Evolutionary conservation across 1,140 invertebrate genomes (phyloP).

Genomic region (Prorops nasuta): DNA sequence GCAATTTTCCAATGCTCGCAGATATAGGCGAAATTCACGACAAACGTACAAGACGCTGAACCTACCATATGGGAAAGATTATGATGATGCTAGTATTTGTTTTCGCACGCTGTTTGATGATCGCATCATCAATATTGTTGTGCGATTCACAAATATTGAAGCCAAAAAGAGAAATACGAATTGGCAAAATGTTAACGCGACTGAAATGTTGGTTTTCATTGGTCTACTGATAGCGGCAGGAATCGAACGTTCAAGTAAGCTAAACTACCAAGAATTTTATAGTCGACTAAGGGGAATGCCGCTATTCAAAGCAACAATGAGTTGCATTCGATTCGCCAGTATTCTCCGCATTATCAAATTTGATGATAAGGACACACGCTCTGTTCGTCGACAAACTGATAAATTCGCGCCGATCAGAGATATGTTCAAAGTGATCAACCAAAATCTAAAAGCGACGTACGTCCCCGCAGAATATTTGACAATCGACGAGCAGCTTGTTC

Average conservation of each 20-base stretch:
- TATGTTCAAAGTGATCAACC: not conserved
- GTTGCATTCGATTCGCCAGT: not conserved
- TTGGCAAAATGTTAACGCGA: too few relatives aligned
- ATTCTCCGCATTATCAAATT: not conserved
- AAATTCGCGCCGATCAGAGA: not conserved
- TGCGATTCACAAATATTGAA: too few relatives aligned
- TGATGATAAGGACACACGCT: not conserved
- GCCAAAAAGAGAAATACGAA: too few relatives aligned
- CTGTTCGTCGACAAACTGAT: not conserved
- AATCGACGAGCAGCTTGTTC: not conserved
- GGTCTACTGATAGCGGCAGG: constrained; percentile 1
- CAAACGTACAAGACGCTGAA: too few relatives aligned
- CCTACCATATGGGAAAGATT: too few relatives aligned
- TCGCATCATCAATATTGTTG: too few relatives aligned
- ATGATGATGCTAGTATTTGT: too few relatives aligned
- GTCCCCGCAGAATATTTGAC: not conserved
- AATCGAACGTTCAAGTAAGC: not conserved
- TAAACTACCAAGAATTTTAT: not conserved
- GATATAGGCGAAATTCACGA: too few relatives aligned
- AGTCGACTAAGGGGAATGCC: not conserved
- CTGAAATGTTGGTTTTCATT: not conserved
- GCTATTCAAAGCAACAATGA: not conserved
- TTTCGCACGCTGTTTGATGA: too few relatives aligned
- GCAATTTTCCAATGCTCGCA: too few relatives aligned
- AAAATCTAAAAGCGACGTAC: not conserved